Evolutionary conservation across 2,113 vertebrate genomes (phyloP).

Genomic region (Ochotona princeps): DNA sequence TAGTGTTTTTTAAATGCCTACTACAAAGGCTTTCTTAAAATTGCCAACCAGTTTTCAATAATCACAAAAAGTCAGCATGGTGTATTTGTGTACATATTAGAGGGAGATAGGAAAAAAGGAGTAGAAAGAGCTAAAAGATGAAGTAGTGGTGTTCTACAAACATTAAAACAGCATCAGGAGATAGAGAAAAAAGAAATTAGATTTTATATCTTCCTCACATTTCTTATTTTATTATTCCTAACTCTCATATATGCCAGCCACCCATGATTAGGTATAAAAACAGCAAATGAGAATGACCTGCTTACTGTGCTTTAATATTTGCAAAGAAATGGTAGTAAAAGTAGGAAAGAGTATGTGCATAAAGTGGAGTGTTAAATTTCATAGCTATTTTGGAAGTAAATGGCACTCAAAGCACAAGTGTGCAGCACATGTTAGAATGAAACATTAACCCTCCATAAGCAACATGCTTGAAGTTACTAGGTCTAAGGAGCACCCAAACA

Average conservation of each 20-base stretch:
- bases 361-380: background rate
- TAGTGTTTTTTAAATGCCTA: background rate
- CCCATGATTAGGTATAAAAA: background rate
- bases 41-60: background rate
- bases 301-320: background rate
- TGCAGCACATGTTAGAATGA: background rate
- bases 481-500: background rate
- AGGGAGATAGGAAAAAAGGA: background rate
- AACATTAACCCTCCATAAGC: background rate
- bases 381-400: background rate
- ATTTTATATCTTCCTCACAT: background rate
- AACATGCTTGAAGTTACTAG: too few species aligned
- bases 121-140: background rate
- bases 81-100: background rate
- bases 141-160: background rate
- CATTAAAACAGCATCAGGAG: background rate
- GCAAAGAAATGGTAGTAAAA: background rate
- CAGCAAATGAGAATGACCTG: background rate
- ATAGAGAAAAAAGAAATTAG: background rate
- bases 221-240: constrained; percentile 13
- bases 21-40: background rate
- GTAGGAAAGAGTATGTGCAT: background rate
- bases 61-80: background rate
- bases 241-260: background rate
- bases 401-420: background rate